A percentile compares a stretch with the other conserved stretches of the same genome.
These are phyloP conservation scores for Riparia riparia DNA, from an alignment of 2,113 vertebrate species.

Conservation along the genomic window DNA sequence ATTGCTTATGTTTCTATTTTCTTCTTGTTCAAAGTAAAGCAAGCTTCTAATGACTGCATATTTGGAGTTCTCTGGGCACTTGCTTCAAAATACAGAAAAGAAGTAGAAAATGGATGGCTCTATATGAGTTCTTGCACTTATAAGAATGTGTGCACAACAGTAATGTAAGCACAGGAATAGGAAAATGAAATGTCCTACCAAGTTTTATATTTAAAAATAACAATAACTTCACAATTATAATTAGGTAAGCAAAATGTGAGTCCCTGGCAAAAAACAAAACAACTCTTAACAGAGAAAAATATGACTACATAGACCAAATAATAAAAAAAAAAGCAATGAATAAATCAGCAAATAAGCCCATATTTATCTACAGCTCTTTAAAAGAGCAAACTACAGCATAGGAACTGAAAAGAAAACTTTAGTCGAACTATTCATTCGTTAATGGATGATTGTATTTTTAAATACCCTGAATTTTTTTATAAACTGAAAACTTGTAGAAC, in stretches of 20 bases:
- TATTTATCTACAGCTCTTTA: neutral
- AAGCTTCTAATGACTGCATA: neutral
- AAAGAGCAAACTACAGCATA: neutral
- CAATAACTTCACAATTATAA: neutral
- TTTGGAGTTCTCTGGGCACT: neutral
- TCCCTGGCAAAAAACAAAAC: neutral
- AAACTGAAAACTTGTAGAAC: neutral
- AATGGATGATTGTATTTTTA: neutral
- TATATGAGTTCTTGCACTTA: neutral
- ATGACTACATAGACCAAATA: neutral
- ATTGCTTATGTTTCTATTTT: neutral
- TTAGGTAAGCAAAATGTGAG: neutral
- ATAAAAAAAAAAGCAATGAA: neutral
- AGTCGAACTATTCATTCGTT: neutral
- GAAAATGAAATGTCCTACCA: neutral
- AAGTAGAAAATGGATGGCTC: neutral
- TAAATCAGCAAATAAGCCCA: neutral
- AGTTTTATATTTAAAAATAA: neutral
- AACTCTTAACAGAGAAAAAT: neutral
- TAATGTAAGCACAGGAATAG: neutral
- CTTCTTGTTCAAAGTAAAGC: neutral
- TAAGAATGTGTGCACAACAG: accelerated
- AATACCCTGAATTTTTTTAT: neutral
- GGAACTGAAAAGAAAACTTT: neutral
- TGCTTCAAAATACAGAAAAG: neutral